phyloP scores from a whole-genome alignment of 2,113 vertebrate species.

The Oostethus manadensis region DNA sequence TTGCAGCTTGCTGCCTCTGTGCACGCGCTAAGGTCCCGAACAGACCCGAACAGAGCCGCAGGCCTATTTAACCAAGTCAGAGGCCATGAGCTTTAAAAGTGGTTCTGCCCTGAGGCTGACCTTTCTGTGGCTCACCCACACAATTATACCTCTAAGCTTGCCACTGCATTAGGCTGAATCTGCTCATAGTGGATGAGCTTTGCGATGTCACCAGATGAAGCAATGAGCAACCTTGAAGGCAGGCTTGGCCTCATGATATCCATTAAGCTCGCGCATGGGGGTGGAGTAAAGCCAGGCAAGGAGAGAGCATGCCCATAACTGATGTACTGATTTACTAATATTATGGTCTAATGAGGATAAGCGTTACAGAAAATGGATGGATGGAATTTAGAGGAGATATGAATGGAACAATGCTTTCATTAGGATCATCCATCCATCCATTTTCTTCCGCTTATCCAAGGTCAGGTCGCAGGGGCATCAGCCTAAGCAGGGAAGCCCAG shows the following conservation, averaged over 20 bases:
- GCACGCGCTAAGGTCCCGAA: conserved; percentile 41
- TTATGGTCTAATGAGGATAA: too few relatives aligned
- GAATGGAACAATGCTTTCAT: conserved; percentile 43
- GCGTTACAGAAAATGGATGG: too few relatives aligned
- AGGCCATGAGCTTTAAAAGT: conserved; percentile 47
- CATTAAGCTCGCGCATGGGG: conserved; percentile 10
- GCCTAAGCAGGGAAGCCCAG: too few relatives aligned
- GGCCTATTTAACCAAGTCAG: conserved; percentile 38
- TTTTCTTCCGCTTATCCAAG: too few relatives aligned
- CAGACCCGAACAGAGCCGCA: conserved; percentile 14
- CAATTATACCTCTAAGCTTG: conserved; percentile 23
- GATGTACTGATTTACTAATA: too few relatives aligned
- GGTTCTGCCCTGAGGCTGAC: conserved; percentile 20
- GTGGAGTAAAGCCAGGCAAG: conserved; percentile 11
- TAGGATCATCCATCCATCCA: too few relatives aligned
- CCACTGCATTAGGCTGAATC: conserved; percentile 2
- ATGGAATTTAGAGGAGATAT: conserved; percentile 35
- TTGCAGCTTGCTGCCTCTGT: conserved; percentile 8
- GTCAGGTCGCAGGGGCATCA: too few relatives aligned
- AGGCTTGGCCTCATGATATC: conserved; percentile 9
- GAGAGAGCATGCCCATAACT: conserved; percentile 13
- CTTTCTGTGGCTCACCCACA: conserved; percentile 21
- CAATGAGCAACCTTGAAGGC: conserved; percentile 32
- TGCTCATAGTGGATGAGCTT: conserved; percentile 19
- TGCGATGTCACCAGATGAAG: conserved; percentile 24